Evolutionary conservation across 2,888 invertebrate species (phyloP), one percentile per base, ranked within the genome.

Genomic region (Aspidiotus destructor): DNA sequence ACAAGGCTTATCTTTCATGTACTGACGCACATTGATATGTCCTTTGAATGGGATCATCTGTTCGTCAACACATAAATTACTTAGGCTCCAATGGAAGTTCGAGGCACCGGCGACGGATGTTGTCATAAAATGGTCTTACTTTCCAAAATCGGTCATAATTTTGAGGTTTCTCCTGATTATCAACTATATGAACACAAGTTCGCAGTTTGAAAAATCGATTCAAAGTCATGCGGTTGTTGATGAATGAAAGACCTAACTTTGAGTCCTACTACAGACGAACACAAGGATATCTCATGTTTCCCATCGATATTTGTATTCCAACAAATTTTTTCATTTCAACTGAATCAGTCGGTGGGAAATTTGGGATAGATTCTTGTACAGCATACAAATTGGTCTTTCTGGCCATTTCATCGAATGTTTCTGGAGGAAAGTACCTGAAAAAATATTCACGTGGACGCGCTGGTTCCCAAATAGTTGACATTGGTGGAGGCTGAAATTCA

Each of bases 11-110:
- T 71, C 72, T 69, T 73, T 72, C 13, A 73, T 72, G 63, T 74
- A 74, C 68, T 75, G 74, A 62, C 74, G 74, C 15, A 74, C 68
- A 67, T 62, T 70, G 16, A 74, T 62, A 10, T 72, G 61, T 40
- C 75, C 75, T 69, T 71, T 73, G 71, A 74, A 75, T 6, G 75
- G 75, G 3, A 75, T 72, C 68, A 75, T 75, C 72, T 75, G 74
- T 70, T 76, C 75, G 72, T 76, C 74, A 15, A 76, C 70, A 57
- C 72, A 70, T 41, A 71, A 52, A 9, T n/a, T n/a, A n/a, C n/a
- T 68, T 41, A 40, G 55, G 55, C 61, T 72, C 72, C 15, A 72
- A 60, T 53, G 70, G 68, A 41, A 74, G 60, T 52, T 69, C 53
- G 9, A 65, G 17, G 57, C 72, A 73, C 40, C 71, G 65, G 15